Evolutionary conservation across 2,888 invertebrate species (phyloP).

Genomic region (Andrena bucephala): DNA sequence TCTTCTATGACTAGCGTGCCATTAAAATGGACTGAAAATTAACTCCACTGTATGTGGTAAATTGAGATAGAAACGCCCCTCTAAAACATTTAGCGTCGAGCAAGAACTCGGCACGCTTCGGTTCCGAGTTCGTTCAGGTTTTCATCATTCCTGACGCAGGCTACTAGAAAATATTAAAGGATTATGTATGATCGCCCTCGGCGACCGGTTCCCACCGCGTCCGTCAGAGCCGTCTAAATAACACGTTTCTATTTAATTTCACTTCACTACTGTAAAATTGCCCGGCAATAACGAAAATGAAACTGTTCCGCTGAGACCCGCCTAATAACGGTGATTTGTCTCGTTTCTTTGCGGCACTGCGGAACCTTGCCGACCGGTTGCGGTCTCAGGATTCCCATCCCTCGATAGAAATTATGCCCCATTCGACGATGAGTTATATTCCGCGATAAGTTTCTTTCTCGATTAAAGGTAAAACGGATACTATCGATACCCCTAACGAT

Average conservation of each 20-base stretch:
- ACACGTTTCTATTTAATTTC: constrained; percentile 81
- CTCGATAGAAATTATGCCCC: constrained; percentile 17
- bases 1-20: background rate
- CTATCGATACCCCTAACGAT: background rate
- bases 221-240: constrained; percentile 70
- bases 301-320: constrained; percentile 59
- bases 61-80: background rate
- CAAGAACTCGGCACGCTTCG: background rate
- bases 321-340: constrained; percentile 78
- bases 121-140: background rate
- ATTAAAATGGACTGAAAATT: background rate
- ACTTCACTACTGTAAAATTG: constrained; percentile 84
- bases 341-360: constrained; percentile 46
- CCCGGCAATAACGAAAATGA: constrained; percentile 79
- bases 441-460: background rate
- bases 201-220: constrained; percentile 43
- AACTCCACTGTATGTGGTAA: background rate
- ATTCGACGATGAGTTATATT: background rate
- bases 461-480: background rate
- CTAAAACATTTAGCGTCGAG: background rate
- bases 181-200: constrained; percentile 54
- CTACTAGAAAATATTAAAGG: constrained; percentile 45
- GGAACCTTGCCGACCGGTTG: constrained; percentile 40
- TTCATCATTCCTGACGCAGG: constrained; percentile 5
- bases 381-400: constrained; percentile 43